phyloP scores from a whole-genome alignment of 2,113 vertebrate species.

The Sinocyclocheilus maitianheensis region DNA sequence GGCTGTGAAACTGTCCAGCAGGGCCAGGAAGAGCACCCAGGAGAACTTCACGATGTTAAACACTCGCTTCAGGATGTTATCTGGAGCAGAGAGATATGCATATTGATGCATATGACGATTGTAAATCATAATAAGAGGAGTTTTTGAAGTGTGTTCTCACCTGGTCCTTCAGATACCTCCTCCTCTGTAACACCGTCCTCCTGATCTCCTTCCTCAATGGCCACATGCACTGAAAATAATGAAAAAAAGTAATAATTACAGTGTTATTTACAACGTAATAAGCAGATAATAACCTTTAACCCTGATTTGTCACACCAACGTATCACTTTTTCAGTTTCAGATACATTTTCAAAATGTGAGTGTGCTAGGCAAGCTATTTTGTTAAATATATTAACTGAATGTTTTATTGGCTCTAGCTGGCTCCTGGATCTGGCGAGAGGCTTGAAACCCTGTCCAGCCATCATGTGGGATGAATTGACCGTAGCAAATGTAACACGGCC shows the following conservation, averaged over 20 bases:
- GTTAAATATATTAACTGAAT: conserved; percentile 33
- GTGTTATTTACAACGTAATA: background rate
- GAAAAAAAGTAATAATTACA: background rate
- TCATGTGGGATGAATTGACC: conserved; percentile 55
- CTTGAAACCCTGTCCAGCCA: conserved; percentile 30
- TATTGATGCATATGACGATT: background rate
- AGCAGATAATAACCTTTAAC: background rate
- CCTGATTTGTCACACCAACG: background rate
- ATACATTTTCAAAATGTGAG: background rate
- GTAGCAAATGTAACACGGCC: conserved; percentile 50
- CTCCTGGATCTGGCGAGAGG: conserved; percentile 7
- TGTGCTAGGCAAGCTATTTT: conserved; percentile 15
- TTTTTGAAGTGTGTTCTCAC: conserved; percentile 12
- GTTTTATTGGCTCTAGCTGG: conserved; percentile 40
- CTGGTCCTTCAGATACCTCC: conserved; percentile 60
- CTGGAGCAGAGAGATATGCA: conserved; percentile 62
- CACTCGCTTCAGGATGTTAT: conserved; percentile 88
- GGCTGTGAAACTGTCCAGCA: conserved; percentile 88
- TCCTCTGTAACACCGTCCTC: conserved; percentile 55
- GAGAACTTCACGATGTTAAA: conserved; percentile 91
- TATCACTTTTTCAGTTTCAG: background rate
- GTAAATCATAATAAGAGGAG: background rate
- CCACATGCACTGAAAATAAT: conserved; percentile 28
- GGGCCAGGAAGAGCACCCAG: conserved; percentile 89
- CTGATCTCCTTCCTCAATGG: conserved; percentile 56